These are phyloP conservation scores for Lanius ludovicianus DNA, from an alignment of 2,113 vertebrate species.

Conservation along the genomic window DNA sequence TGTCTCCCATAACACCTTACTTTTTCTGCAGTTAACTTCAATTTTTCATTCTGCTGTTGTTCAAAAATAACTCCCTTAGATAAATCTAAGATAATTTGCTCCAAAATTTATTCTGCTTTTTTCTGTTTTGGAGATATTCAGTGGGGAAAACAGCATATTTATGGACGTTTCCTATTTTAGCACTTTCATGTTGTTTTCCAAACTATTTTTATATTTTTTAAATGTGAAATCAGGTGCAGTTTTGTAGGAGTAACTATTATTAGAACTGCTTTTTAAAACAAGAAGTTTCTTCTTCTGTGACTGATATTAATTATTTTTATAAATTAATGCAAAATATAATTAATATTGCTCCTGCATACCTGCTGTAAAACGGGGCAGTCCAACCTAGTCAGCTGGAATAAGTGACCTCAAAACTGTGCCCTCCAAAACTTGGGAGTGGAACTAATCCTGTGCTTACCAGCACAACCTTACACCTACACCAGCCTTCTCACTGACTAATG, in stretches of 20 bases:
- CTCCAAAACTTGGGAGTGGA: background rate
- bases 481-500: background rate
- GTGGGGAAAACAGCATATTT: background rate
- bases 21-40: background rate
- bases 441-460: background rate
- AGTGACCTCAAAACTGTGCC: background rate
- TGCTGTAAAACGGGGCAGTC: background rate
- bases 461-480: background rate
- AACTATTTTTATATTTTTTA: background rate
- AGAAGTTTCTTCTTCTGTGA: background rate
- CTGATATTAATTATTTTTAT: background rate
- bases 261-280: background rate
- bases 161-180: background rate
- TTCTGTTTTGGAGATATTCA: background rate
- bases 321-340: background rate
- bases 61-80: background rate
- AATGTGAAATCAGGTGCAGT: background rate
- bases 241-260: background rate
- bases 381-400: background rate
- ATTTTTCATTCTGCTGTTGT: background rate
- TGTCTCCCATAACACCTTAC: background rate
- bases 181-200: background rate
- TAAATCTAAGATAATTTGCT: background rate
- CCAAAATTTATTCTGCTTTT: background rate
- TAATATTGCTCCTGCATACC: background rate